Base-by-base conservation (phyloP, 2,888 invertebrate species). In the Bugula neritina region DNA sequence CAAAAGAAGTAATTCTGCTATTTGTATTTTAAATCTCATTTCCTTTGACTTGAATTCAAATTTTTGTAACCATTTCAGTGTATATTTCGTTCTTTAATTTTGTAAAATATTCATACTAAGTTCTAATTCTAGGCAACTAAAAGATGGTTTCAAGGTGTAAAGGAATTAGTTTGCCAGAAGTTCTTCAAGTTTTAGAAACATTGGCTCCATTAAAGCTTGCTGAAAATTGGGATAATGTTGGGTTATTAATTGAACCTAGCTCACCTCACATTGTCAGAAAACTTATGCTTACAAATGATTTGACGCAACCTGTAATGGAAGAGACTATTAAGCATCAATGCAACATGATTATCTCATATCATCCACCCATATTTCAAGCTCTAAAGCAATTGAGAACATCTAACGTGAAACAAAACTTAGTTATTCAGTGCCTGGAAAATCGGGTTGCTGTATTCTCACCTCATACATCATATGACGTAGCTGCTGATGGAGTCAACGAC, bases 141-240 rank as follows among this genome's bases (percentile, higher is more conserved):
- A n/a, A 2, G 31, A 63, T 63, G 17, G 10, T 63, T 21, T 25
- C 63, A 13, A 63, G 27, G 34, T 63, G 27, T 25, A 63, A 63
- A 25, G 73, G 72, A 54, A 77, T 78, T 77, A 76, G 77, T 25
- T 74, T 79, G 3, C 71, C 72, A 29, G 71, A 76, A 21, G 76
- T 78, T 0, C 75, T 79, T 3, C 72, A 71, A 27, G 74, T 73
- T 35, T 74, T 83, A 23, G 75, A 80, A 58, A 71, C 74, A 1
- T 76, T 79, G 72, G 82, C 81, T 1, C 77, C 78, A 23, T 75
- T 77, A 1, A 73, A 75, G 52, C 72, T 81, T 27, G 92, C 94
- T 1, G 94, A 91, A 78, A 88, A 87, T 71, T 97, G 96, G 96
- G 97, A 97, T 82, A 97, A 97, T 85, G 94, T 95, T 71, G 97